Conservation (phyloP, 2,888 invertebrate species). For the Luffia ferchaultella region DNA sequence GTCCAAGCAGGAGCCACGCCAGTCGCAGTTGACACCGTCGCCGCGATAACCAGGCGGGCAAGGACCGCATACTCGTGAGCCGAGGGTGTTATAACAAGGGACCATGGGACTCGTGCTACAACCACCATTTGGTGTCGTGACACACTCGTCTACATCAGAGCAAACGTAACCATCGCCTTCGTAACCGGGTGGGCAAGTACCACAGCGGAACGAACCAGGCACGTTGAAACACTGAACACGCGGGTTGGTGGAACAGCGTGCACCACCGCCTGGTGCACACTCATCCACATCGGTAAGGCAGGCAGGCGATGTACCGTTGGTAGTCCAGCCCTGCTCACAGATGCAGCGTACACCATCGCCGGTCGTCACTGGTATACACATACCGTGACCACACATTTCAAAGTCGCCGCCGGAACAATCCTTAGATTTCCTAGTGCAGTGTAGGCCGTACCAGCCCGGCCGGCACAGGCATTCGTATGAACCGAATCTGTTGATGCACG, state of each 20-base stretch:
- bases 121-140: conserved; percentile 80
- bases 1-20: conserved; percentile 73
- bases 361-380: conserved; percentile 74
- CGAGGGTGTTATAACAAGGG: conserved; percentile 86
- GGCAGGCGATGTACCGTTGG: conserved; percentile 70
- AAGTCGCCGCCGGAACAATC: conserved; percentile 77
- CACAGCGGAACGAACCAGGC: conserved; percentile 90
- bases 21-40: conserved; percentile 79
- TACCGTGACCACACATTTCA: conserved; percentile 90
- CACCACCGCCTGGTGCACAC: conserved; percentile 71
- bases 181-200: conserved; percentile 86
- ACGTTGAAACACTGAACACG: conserved; percentile 87
- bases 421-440: conserved; percentile 78
- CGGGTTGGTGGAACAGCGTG: conserved; percentile 83
- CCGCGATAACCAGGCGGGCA: conserved; percentile 92
- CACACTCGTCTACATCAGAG: conserved; percentile 89
- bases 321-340: conserved; percentile 90
- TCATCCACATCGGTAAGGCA: conserved; percentile 91
- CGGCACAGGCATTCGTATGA: conserved; percentile 83
- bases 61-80: conserved; percentile 84
- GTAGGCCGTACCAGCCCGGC: conserved; percentile 81
- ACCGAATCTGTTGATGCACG: conserved; percentile 82
- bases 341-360: conserved; percentile 77
- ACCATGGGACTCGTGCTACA: conserved; percentile 85
- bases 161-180: conserved; percentile 89